Percentiles rank a stretch among this genome's conserved stretches.
Conservation (phyloP, 2,113 vertebrate genomes). For the Ahaetulla prasina region DNA sequence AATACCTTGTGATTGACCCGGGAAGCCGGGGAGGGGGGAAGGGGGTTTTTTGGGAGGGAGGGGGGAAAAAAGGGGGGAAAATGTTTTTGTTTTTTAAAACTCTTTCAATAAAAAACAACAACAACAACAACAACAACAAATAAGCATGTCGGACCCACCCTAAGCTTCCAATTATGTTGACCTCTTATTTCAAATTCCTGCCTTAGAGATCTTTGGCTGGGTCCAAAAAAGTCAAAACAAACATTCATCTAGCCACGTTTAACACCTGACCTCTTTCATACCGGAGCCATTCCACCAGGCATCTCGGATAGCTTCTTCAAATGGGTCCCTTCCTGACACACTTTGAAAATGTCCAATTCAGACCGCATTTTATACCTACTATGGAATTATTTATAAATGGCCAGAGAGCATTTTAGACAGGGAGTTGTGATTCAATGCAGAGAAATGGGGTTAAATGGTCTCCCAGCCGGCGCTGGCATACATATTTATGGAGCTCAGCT, state of each 20-base stretch:
- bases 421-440: slow-evolving; percentile 11
- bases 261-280: not conserved
- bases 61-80: too few relatives aligned
- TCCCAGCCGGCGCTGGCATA: not conserved
- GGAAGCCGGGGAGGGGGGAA: too few relatives aligned
- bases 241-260: not conserved
- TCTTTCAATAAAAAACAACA: too few relatives aligned
- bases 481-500: slow-evolving; percentile 18
- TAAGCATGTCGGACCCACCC: not conserved
- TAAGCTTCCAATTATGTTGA: not conserved
- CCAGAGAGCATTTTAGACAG: slow-evolving; percentile 19
- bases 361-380: not conserved
- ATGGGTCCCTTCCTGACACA: not conserved
- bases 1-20: too few relatives aligned
- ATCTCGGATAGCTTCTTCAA: not conserved
- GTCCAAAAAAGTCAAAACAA: not conserved
- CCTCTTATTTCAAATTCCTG: not conserved
- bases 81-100: too few relatives aligned
- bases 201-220: not conserved
- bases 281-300: not conserved
- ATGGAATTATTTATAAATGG: slow-evolving; percentile 13
- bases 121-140: too few relatives aligned
- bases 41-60: too few relatives aligned
- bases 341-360: not conserved
- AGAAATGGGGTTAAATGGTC: slow-evolving; percentile 44